Evolutionary conservation across 2,113 vertebrate genomes (phyloP).

Genomic region (Pithys albifrons): DNA sequence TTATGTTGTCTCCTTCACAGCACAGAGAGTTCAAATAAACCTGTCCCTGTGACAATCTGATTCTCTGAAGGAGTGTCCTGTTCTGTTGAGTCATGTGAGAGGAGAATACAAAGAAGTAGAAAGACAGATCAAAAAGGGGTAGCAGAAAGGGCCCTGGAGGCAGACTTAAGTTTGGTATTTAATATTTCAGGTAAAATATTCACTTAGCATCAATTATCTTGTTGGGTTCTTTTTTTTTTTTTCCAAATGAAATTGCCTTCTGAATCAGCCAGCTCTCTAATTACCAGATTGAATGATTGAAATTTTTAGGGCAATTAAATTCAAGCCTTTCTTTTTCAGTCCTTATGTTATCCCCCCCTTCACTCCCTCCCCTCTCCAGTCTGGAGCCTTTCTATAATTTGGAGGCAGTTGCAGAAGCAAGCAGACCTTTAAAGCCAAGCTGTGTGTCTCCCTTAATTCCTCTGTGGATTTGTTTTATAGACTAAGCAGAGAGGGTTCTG

Average conservation of each 20-base stretch:
- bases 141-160: conserved; percentile 49
- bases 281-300: conserved; percentile 64
- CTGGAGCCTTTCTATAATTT: conserved; percentile 72
- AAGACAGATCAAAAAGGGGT: conserved; percentile 29
- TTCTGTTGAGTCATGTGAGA: conserved; percentile 51
- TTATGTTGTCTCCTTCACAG: conserved; percentile 9
- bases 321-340: conserved; percentile 61
- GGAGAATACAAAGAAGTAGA: conserved; percentile 6
- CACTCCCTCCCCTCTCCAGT: conserved; percentile 45
- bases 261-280: conserved; percentile 66
- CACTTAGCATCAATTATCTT: conserved; percentile 53
- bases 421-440: conserved; percentile 64
- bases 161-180: conserved; percentile 49
- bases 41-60: conserved; percentile 30
- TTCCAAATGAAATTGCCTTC: conserved; percentile 56
- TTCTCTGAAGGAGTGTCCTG: conserved; percentile 60
- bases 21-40: conserved; percentile 46
- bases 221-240: neutral
- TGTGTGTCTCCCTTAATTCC: conserved; percentile 60
- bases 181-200: conserved; percentile 66
- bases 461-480: conserved; percentile 56
- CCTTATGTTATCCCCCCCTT: conserved; percentile 30
- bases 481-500: conserved; percentile 18
- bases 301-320: conserved; percentile 74
- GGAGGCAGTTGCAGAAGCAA: conserved; percentile 66